Percentiles rank a stretch among this genome's conserved stretches.
Conservation (phyloP, 2,797 vertebrate genomes). For the Eutrigla gurnardus region DNA sequence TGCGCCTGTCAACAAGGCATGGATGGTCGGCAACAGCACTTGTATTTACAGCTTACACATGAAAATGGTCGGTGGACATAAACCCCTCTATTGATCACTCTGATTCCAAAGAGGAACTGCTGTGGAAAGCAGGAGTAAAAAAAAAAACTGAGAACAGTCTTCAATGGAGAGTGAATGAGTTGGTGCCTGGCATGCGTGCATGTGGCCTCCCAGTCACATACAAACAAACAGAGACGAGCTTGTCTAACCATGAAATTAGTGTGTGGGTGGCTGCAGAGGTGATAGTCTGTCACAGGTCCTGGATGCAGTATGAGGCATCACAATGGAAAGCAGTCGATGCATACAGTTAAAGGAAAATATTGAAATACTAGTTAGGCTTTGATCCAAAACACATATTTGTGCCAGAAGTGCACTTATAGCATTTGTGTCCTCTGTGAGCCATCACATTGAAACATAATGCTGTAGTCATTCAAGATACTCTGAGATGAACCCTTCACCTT, state of each 20-base stretch:
- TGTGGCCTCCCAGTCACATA: slow-evolving; percentile 13
- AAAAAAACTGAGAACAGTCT: neutral
- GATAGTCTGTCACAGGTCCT: slow-evolving; percentile 8
- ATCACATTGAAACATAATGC: slow-evolving; percentile 19
- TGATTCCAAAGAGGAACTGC: neutral
- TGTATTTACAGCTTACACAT: neutral
- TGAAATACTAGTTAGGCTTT: slow-evolving; percentile 5
- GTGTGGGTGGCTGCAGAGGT: slow-evolving; percentile 29
- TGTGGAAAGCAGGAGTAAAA: neutral
- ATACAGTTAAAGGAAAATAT: neutral
- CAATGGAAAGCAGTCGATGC: slow-evolving; percentile 6
- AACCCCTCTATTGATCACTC: slow-evolving; percentile 7
- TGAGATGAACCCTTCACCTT: neutral
- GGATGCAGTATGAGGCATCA: neutral
- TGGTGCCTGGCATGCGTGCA: neutral
- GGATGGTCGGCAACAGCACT: neutral
- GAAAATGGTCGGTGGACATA: neutral
- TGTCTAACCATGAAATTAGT: slow-evolving; percentile 26
- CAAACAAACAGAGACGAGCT: slow-evolving; percentile 15
- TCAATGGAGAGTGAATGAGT: neutral
- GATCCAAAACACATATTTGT: slow-evolving; percentile 3
- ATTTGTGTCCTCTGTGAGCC: neutral
- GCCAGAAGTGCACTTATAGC: slow-evolving; percentile 3
- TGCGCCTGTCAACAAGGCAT: neutral
- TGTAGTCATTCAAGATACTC: neutral